Evolutionary conservation across 1,140 invertebrate species (phyloP).

Genomic region (Epicauta chinensis): DNA sequence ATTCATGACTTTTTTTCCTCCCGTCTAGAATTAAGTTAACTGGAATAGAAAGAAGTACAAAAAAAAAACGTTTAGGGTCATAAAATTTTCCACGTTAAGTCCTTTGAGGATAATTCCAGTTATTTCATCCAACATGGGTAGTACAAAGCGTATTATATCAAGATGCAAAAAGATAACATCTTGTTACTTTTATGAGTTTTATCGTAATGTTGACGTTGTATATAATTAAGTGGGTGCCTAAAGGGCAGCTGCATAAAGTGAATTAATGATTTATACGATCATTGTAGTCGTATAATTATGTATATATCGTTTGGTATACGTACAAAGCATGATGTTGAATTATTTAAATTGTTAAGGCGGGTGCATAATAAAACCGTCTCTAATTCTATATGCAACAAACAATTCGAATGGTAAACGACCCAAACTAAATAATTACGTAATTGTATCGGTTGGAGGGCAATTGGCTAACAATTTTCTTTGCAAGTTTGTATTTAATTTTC

Average conservation of each 20-base stretch:
- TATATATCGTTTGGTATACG: slow-evolving; percentile 1
- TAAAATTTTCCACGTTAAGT: neutral
- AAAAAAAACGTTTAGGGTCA: too few relatives aligned
- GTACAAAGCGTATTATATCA: neutral
- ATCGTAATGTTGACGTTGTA: slow-evolving; percentile 5
- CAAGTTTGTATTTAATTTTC: too few relatives aligned
- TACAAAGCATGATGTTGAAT: slow-evolving; percentile 7
- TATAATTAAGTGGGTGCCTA: slow-evolving; percentile 2
- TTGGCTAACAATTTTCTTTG: too few relatives aligned
- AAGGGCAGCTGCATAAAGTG: slow-evolving; percentile 1
- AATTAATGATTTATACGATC: slow-evolving; percentile 12
- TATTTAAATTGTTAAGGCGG: slow-evolving; percentile 9
- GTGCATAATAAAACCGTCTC: slow-evolving; percentile 15
- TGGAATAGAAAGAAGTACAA: too few relatives aligned
- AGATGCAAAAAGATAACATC: neutral
- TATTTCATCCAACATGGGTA: neutral
- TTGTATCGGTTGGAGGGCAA: neutral
- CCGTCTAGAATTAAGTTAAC: too few relatives aligned
- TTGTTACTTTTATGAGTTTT: neutral
- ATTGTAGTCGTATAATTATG: slow-evolving; percentile 9
- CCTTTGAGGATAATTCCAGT: neutral
- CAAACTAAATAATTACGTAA: slow-evolving; percentile 8
- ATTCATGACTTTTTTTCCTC: too few relatives aligned
- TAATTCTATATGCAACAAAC: slow-evolving; percentile 10
- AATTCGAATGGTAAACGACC: slow-evolving; percentile 8